phyloP scores from a whole-genome alignment of 1,140 invertebrate species.

The Danaus plexippus region DNA sequence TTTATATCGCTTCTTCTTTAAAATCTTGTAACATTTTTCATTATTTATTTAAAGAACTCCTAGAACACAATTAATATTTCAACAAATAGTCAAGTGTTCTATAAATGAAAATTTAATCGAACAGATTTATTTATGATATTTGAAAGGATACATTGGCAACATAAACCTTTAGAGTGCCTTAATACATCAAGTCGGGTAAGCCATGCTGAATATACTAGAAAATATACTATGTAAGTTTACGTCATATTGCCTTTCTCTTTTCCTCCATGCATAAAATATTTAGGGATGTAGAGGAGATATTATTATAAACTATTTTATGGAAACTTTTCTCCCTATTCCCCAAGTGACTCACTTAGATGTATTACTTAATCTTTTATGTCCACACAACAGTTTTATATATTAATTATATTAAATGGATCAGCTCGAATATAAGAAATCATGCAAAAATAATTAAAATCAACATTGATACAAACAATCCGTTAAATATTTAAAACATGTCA shows the following conservation, averaged over 20 bases:
- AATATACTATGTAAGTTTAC: constrained; percentile 6
- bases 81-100: too few relatives aligned
- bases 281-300: constrained; percentile 34
- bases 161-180: constrained; percentile 21
- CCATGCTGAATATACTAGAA: constrained; percentile 20
- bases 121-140: constrained; percentile 8
- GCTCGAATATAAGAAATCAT: too few relatives aligned
- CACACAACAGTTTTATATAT: too few relatives aligned
- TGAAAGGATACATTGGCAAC: constrained; percentile 13
- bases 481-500: too few relatives aligned
- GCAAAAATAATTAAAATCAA: too few relatives aligned
- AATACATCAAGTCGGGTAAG: constrained; percentile 22
- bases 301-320: constrained; percentile 45
- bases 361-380: constrained; percentile 24
- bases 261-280: constrained; percentile 42
- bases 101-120: too few relatives aligned
- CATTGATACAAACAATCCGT: too few relatives aligned
- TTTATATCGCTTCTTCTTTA: too few relatives aligned
- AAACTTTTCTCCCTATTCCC: constrained; percentile 31
- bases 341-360: constrained; percentile 23
- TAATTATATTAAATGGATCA: too few relatives aligned
- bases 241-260: constrained; percentile 25
- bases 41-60: too few relatives aligned
- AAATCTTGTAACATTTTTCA: too few relatives aligned
- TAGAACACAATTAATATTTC: too few relatives aligned